Conservation (phyloP, 2,888 invertebrate species). For the Strigamia crassipes region DNA sequence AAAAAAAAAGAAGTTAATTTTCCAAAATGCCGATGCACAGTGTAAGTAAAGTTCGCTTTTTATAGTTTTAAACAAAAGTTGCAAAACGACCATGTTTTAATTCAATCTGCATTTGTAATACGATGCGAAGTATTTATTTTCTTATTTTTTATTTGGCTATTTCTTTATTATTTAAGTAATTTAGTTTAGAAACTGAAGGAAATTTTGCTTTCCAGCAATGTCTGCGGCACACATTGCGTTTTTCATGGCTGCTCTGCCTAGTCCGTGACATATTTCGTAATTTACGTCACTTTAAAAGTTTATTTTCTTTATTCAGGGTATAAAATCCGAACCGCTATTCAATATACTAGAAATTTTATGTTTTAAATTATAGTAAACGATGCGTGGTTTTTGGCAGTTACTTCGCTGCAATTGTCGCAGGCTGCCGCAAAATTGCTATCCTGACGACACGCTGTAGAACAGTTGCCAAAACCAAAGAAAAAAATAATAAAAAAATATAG, state of each 20-base stretch:
- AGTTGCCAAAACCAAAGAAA: neutral
- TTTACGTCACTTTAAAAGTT: neutral
- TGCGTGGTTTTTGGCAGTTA: neutral
- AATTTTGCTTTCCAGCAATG: constrained; percentile 15
- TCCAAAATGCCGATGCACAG: neutral
- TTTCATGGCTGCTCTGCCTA: neutral
- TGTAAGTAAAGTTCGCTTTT: neutral
- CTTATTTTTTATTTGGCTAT: neutral
- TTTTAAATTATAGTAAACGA: neutral
- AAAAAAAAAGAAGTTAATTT: neutral
- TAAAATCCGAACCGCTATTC: neutral
- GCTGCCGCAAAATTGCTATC: constrained; percentile 14
- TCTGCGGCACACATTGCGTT: neutral
- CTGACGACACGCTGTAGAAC: neutral
- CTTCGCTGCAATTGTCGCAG: neutral
- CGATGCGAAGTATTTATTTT: too few species aligned
- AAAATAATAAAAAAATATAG: neutral
- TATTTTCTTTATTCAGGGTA: neutral
- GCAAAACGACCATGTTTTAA: neutral
- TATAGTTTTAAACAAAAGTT: neutral
- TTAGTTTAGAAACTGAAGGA: neutral
- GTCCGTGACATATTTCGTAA: constrained; percentile 16
- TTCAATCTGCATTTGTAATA: too few species aligned
- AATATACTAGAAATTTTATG: neutral
- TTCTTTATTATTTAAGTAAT: neutral